phyloP scores from a whole-genome alignment of 1,140 invertebrate genomes.

The Pseudomyrmex concolor region DNA sequence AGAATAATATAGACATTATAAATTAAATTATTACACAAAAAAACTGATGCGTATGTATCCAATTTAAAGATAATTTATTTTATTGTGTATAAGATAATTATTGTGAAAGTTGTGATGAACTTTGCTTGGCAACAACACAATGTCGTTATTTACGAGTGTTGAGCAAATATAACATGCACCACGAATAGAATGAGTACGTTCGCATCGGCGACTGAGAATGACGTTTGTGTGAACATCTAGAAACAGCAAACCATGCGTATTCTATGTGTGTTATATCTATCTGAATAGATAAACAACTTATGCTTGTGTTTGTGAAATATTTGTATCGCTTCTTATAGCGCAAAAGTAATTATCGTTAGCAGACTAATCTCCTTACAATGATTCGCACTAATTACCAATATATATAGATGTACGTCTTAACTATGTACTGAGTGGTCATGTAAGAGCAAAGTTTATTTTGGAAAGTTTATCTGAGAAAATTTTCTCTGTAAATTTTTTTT shows the following conservation, averaged over 20 bases:
- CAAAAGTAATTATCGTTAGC: constrained; percentile 48
- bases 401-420: not conserved
- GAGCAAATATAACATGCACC: constrained; percentile 32
- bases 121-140: constrained; percentile 49
- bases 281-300: not conserved
- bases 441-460: not conserved
- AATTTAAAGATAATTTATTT: not conserved
- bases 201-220: not conserved
- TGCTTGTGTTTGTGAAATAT: not conserved
- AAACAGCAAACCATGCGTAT: not conserved
- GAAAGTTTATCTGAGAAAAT: not conserved
- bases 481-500: not conserved
- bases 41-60: not conserved
- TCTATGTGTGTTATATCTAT: not conserved
- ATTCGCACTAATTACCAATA: constrained; percentile 48
- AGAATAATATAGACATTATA: not conserved
- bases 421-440: not conserved
- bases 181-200: constrained; percentile 40
- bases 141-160: constrained; percentile 40
- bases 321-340: not conserved
- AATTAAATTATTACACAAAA: not conserved
- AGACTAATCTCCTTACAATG: not conserved
- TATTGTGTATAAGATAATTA: not conserved
- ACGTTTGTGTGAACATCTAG: not conserved
- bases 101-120: not conserved